A percentile compares a stretch with the other conserved stretches of the same genome.
Conservation (phyloP, 2,888 invertebrate species). For the Scaptomyza tumidula region DNA sequence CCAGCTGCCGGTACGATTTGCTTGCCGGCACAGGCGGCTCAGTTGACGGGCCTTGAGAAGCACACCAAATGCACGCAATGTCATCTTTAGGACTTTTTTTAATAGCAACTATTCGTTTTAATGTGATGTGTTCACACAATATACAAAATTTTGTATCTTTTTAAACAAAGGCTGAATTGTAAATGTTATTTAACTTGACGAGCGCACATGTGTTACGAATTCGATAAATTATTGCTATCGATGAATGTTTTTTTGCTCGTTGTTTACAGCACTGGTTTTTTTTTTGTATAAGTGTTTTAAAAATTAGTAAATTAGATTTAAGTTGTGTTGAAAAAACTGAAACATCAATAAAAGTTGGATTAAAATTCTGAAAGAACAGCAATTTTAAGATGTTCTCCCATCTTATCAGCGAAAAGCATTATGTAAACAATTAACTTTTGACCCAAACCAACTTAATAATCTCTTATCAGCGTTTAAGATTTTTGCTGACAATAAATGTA, state of each 20-base stretch:
- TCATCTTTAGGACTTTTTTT: constrained; percentile 18
- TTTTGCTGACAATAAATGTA: constrained; percentile 20
- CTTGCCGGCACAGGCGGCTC: constrained; percentile 35
- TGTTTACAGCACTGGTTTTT: background rate
- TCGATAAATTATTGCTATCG: constrained; percentile 32
- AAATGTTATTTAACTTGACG: constrained; percentile 52
- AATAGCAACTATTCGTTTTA: background rate
- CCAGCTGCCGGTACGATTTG: constrained; percentile 19
- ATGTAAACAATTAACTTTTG: constrained; percentile 27
- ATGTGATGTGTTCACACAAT: constrained; percentile 6
- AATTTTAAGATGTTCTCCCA: background rate
- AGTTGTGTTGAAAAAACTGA: background rate
- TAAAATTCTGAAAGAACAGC: background rate
- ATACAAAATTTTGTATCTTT: constrained; percentile 7
- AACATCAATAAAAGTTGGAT: too few species aligned
- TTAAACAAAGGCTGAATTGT: constrained; percentile 24
- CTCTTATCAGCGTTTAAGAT: constrained; percentile 38
- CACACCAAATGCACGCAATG: constrained; percentile 38
- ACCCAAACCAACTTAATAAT: constrained; percentile 13
- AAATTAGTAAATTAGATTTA: too few species aligned
- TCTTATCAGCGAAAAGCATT: background rate
- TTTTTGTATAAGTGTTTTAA: background rate
- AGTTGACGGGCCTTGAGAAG: constrained; percentile 33
- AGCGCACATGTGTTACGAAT: constrained; percentile 45
- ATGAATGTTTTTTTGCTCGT: background rate